Conservation (phyloP, 2,797 vertebrate genomes). For the Sphenodon punctatus region DNA sequence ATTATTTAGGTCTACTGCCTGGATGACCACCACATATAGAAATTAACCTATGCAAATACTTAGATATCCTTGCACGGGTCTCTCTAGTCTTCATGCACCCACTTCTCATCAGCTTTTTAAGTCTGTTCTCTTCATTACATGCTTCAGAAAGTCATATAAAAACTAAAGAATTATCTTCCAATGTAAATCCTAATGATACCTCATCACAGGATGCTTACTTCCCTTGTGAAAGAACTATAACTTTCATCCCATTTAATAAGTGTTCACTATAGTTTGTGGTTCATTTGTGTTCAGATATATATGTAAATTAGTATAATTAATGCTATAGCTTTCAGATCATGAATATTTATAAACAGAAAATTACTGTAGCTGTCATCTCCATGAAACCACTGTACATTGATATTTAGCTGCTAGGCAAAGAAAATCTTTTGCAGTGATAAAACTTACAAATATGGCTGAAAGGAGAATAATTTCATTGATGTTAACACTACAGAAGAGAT, state of each 20-base stretch:
- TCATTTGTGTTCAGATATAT: conserved; percentile 70
- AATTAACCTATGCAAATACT: not conserved
- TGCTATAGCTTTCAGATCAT: conserved; percentile 78
- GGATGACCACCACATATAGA: not conserved
- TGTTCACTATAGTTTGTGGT: conserved; percentile 65
- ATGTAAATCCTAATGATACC: conserved; percentile 64
- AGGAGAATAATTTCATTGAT: conserved; percentile 26
- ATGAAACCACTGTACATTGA: conserved; percentile 56
- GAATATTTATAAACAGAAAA: conserved; percentile 79
- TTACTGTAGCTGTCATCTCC: conserved; percentile 70
- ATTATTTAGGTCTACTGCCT: not conserved
- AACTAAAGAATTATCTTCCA: conserved; percentile 62
- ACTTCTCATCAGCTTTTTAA: conserved; percentile 66
- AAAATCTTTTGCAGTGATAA: conserved; percentile 62
- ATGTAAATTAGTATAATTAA: conserved; percentile 80
- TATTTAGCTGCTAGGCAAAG: conserved; percentile 72
- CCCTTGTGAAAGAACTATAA: conserved; percentile 71
- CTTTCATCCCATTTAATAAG: conserved; percentile 68
- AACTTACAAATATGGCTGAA: conserved; percentile 52
- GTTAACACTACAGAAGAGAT: conserved; percentile 18
- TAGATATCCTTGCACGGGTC: conserved; percentile 29
- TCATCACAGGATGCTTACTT: conserved; percentile 62
- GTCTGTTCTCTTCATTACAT: conserved; percentile 55
- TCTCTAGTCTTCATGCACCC: conserved; percentile 50
- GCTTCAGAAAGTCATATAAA: conserved; percentile 61